Base-by-base conservation (phyloP, 2,113 vertebrate species). In the Amazona guildingii region DNA sequence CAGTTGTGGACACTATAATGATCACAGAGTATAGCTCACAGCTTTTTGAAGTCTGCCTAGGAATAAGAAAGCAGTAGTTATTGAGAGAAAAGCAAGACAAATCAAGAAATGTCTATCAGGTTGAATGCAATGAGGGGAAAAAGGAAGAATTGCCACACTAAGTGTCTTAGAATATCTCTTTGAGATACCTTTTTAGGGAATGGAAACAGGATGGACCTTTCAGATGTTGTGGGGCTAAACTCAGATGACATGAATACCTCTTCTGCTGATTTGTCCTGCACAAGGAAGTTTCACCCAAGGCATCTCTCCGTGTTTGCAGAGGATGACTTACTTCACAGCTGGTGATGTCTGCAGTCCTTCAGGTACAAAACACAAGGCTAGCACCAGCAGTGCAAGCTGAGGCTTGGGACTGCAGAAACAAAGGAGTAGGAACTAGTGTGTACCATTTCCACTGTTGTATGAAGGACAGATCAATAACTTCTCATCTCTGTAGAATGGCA, bases 1-100 rank as follows among this genome's bases (percentile, higher is more conserved):
- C 59, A 91, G 67, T 90, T 95, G 59, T 88, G 80, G 81, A 83
- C 46, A 91, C 37, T 49, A 67, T 88, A 86, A 92, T 82, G 75
- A 87, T 78, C 37, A 75, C 20, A 59, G 66, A 90, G 17, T 41
- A 37, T 16, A 6, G 25, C 25, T 66, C 23, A 52, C 17, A 92
- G 72, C 6, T 86, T 76, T 77, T 95, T 41, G 16, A 90, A 83
- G 6, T 59, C 54, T 92, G 37, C 44, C 62, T 81, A 79, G n/a
- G 28, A 70, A 51, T 51, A 67, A 67, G 41, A 73, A 90, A 88
- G 46, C 18, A 75, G 11, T 19, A 88, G 46, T 18, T 90, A 51
- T 29, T 76, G n/a, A 72, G 13, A 92, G 19, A 73, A 86, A 88
- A 79, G 4, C 63, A 46, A 73, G 11, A 83, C 90, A 84, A 91